Evolutionary conservation across 2,797 vertebrate genomes (phyloP), one percentile per base, ranked within the genome.

Genomic region (Synaphobranchus kaupii): DNA sequence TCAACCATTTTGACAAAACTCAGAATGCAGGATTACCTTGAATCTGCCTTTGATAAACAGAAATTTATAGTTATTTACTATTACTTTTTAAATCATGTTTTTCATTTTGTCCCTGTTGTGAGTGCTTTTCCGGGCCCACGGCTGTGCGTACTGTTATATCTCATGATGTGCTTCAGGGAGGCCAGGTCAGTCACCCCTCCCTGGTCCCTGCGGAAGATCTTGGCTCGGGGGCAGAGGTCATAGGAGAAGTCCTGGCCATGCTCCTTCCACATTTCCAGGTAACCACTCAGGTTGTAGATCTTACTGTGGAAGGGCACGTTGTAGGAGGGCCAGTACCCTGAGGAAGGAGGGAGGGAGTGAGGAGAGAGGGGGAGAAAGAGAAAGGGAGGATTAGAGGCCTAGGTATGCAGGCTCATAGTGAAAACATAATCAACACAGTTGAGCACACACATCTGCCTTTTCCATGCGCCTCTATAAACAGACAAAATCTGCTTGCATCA

Each of bases 321-420:
- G 91, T 98, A 98, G 34, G 97, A 98, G 4, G 97, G 95, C 97
- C 97, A 98, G n/a, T 98, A 98, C 89, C 97, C 98, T 98, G 94
- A 34, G 44, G 28, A 47, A 71, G 73, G 0, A 5, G 63, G 86
- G 0, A 0, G 1, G 34, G 31, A 4, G 1, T n/a, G n/a, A n/a
- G n/a, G n/a, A 60, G 52, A 34, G 52, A 60, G 50, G 4, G n/a
- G 10, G 81, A 13, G n/a, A 31, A n/a, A 54, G 1, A 47, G 48
- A 66, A 25, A 73, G 66, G 44, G 76, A 25, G 34, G 39, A 25
- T 80, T 22, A 25, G 5, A 80, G 39, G 9, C 76, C 20, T 7
- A 47, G 44, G 39, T 5, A 20, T 44, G 15, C 44, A 47, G 34
- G 5, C 39, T 7, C 76, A 80, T 25, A 80, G 39, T 20, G 15